Evolutionary conservation across 2,113 vertebrate genomes (phyloP).

Genomic region (Condylura cristata): DNA sequence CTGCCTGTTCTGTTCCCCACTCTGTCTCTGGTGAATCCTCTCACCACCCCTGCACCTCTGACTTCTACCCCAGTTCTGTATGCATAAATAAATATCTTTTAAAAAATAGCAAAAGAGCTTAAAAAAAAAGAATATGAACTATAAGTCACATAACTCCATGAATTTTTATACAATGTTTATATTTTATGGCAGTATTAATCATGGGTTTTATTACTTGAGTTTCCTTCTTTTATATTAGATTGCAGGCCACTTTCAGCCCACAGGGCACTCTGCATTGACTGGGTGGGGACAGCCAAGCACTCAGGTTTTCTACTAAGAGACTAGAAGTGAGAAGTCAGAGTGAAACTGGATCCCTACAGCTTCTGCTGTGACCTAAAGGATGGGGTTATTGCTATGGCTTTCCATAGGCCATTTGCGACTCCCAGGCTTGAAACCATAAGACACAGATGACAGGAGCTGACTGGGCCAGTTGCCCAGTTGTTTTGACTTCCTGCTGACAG

Average conservation of each 20-base stretch:
- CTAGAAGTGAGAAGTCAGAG: not conserved
- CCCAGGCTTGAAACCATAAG: not conserved
- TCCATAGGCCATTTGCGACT: not conserved
- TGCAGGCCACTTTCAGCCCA: not conserved
- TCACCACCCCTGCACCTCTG: too few relatives aligned
- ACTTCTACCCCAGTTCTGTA: too few relatives aligned
- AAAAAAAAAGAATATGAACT: constrained; percentile 4
- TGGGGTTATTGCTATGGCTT: not conserved
- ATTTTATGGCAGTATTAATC: constrained; percentile 48
- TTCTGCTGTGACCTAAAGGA: not conserved
- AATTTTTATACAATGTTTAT: constrained; percentile 46
- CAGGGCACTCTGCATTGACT: not conserved
- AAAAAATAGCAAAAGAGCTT: too few relatives aligned
- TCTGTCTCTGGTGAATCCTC: too few relatives aligned
- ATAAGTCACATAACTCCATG: constrained; percentile 21
- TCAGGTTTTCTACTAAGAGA: not conserved
- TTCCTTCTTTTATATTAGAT: constrained; percentile 28
- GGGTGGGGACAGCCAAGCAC: not conserved
- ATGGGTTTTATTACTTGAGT: constrained; percentile 34
- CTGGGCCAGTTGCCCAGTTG: not conserved
- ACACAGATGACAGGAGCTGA: not conserved
- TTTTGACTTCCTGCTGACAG: not conserved
- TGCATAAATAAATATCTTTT: too few relatives aligned
- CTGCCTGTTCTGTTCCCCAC: too few relatives aligned
- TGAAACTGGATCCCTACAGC: not conserved